Percentiles rank a stretch among this genome's conserved stretches.
phyloP scores from a whole-genome alignment of 2,888 invertebrate genomes.

The Blastobasis adustella region DNA sequence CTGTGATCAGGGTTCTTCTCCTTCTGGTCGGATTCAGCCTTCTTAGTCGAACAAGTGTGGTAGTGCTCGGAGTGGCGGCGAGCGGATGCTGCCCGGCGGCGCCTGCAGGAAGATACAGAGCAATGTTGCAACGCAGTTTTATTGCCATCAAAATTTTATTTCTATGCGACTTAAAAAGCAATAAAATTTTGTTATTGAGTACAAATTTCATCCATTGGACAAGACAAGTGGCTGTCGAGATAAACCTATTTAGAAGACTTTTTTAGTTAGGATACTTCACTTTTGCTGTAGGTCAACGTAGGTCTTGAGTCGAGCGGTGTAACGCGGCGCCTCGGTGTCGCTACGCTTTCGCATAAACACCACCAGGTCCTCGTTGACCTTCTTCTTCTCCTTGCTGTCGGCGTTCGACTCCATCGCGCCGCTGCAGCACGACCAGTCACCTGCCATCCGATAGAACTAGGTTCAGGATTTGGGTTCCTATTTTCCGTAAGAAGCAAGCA shows the following conservation, averaged over 20 bases:
- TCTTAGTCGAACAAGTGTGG: constrained; percentile 19
- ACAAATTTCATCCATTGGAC: not conserved
- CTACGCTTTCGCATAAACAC: constrained; percentile 43
- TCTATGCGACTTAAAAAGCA: not conserved
- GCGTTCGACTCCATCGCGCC: constrained; percentile 28
- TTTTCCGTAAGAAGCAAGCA: no score
- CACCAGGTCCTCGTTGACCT: constrained; percentile 44
- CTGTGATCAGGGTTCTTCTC: constrained; percentile 20
- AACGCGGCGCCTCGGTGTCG: constrained; percentile 37
- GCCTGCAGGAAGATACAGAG: constrained; percentile 21
- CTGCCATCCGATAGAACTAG: no score
- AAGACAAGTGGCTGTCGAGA: no score
- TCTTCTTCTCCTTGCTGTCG: constrained; percentile 31
- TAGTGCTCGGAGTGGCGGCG: constrained; percentile 26
- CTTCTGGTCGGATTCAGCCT: constrained; percentile 22
- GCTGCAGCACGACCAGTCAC: constrained; percentile 7
- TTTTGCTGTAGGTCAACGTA: constrained; percentile 39
- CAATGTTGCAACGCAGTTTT: no score
- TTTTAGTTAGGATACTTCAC: constrained; percentile 19
- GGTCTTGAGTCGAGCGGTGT: constrained; percentile 36
- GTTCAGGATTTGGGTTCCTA: no score
- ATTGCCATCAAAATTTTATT: not conserved
- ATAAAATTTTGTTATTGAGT: not conserved
- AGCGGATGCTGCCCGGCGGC: constrained; percentile 34
- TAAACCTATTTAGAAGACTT: no score